Conservation (phyloP, 2,113 vertebrate genomes). For the Malurus alboscapulatus region DNA sequence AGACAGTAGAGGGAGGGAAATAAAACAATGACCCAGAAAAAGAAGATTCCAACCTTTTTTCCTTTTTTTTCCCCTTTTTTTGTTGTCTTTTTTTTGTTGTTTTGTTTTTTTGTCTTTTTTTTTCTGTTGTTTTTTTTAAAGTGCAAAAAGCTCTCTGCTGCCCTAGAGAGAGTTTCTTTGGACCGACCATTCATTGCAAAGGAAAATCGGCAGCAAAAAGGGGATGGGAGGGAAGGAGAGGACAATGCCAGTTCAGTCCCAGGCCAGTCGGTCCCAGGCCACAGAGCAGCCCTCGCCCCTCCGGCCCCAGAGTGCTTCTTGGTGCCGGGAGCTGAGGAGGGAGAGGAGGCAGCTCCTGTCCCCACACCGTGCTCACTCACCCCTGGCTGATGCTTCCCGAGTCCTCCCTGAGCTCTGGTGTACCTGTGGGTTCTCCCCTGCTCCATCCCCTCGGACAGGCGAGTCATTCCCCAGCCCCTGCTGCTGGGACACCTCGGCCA, state of each 20-base stretch:
- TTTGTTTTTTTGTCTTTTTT: background rate
- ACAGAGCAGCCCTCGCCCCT: background rate
- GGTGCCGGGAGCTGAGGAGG: background rate
- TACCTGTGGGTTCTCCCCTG: conserved; percentile 13
- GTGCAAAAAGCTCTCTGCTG: conserved; percentile 84
- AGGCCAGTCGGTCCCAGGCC: conserved; percentile 7
- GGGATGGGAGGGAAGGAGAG: background rate
- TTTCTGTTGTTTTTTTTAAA: conserved; percentile 55
- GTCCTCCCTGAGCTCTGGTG: conserved; percentile 63
- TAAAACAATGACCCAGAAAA: conserved; percentile 69
- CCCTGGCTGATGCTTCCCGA: conserved; percentile 32
- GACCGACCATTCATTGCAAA: conserved; percentile 80
- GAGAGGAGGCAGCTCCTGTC: conserved; percentile 10
- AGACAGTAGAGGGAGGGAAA: conserved; percentile 25
- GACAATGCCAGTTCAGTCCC: conserved; percentile 8
- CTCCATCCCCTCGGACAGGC: background rate
- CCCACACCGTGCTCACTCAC: background rate
- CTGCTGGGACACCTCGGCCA: background rate
- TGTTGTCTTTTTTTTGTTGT: background rate
- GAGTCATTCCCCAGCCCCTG: background rate
- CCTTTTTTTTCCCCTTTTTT: background rate
- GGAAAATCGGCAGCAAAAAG: conserved; percentile 74
- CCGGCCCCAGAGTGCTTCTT: background rate
- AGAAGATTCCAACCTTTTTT: conserved; percentile 65
- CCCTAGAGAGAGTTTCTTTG: conserved; percentile 83